Percentiles rank a stretch among this genome's conserved stretches.
Evolutionary conservation across 2,797 vertebrate genomes (phyloP).

Genomic region (Sciaenops ocellatus): DNA sequence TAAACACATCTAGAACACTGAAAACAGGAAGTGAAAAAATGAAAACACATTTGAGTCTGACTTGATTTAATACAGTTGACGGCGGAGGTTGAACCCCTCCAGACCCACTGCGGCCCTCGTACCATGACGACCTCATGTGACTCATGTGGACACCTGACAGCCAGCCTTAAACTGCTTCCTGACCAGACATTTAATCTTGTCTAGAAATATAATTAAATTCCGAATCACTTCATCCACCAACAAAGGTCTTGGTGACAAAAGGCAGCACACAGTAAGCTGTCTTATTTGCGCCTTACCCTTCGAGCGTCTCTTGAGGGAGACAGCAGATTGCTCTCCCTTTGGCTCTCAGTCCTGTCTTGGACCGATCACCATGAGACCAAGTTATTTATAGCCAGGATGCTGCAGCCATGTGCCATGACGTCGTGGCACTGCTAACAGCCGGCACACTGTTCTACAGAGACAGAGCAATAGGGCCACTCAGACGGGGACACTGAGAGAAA

Average conservation of each 20-base stretch:
- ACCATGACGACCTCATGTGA: neutral
- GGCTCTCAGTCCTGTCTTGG: conserved; percentile 73
- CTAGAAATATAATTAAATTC: conserved; percentile 43
- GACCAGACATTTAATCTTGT: conserved; percentile 26
- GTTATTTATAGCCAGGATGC: conserved; percentile 80
- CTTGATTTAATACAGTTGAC: neutral
- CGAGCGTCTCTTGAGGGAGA: conserved; percentile 76
- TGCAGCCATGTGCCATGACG: conserved; percentile 77
- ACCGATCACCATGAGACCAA: conserved; percentile 66
- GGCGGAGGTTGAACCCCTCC: neutral
- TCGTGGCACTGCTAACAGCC: conserved; percentile 68
- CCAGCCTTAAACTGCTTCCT: conserved; percentile 5
- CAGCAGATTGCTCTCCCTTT: conserved; percentile 81
- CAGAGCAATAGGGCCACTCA: conserved; percentile 61
- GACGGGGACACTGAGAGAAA: conserved; percentile 28
- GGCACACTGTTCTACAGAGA: conserved; percentile 65
- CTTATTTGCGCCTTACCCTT: conserved; percentile 65
- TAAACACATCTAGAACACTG: too few species aligned
- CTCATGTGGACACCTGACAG: neutral
- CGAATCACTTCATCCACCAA: conserved; percentile 47
- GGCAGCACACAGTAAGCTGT: conserved; percentile 44
- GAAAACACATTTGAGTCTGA: neutral
- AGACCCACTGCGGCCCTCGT: neutral
- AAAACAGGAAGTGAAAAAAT: too few species aligned
- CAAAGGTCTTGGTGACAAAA: conserved; percentile 47